A percentile compares a stretch with the other conserved stretches of the same genome.
These are phyloP conservation scores for Scolopax mira DNA, from an alignment of 2,113 vertebrate species.

Conservation along the genomic window DNA sequence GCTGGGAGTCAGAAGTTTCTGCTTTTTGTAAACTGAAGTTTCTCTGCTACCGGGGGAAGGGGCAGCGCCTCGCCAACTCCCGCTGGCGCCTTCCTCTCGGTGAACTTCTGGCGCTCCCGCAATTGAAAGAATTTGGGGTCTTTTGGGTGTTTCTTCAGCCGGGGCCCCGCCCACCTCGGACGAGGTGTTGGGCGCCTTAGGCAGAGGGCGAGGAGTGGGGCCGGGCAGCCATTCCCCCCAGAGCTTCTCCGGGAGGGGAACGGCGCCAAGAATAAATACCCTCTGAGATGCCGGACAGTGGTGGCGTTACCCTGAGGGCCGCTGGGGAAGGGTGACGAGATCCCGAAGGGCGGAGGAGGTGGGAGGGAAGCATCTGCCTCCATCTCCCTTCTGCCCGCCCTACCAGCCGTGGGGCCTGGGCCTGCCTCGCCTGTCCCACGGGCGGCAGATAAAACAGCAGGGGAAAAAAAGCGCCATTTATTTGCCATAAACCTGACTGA, in stretches of 20 bases:
- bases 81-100: background rate
- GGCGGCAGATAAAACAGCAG: background rate
- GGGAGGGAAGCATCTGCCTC: background rate
- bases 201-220: background rate
- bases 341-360: background rate
- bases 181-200: background rate
- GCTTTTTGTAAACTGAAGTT: background rate
- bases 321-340: background rate
- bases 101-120: background rate
- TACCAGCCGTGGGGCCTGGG: background rate
- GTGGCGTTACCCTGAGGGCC: background rate
- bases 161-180: background rate
- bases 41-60: too few species aligned
- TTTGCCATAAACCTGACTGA: too few species aligned
- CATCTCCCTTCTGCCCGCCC: background rate
- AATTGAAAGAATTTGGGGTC: background rate
- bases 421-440: background rate
- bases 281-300: background rate
- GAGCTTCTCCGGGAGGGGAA: background rate
- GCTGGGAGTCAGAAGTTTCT: accelerated
- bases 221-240: background rate
- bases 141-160: background rate
- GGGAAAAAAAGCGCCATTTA: too few species aligned
- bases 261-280: background rate
- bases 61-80: background rate